Evolutionary conservation across 2,888 invertebrate species (phyloP).

Genomic region (Himalopsyche kuldschensis): DNA sequence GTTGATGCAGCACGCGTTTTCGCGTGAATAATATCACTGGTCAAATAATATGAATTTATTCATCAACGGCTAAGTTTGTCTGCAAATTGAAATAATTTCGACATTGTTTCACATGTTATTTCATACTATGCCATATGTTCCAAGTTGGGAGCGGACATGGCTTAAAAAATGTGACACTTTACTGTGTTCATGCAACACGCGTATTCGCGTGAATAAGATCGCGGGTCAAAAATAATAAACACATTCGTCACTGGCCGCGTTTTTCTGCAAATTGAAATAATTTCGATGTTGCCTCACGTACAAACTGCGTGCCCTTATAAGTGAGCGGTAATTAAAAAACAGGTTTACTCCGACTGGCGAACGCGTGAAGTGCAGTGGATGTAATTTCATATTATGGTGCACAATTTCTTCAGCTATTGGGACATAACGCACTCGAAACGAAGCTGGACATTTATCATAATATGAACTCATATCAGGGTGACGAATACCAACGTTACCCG

Average conservation of each 20-base stretch:
- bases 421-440: not conserved
- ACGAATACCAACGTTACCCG: not conserved
- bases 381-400: slow-evolving; percentile 23
- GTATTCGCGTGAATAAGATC: no score
- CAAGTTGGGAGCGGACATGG: no score
- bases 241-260: no score
- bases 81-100: not conserved
- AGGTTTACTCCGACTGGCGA: not conserved
- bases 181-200: no score
- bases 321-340: not conserved
- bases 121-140: no score
- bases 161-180: no score
- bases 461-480: not conserved
- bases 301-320: not conserved
- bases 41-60: no score
- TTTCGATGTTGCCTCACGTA: not conserved
- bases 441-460: not conserved
- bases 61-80: no score
- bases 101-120: not conserved
- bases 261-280: not conserved
- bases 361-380: slow-evolving; percentile 8
- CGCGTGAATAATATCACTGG: no score
- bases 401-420: not conserved
- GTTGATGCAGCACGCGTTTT: no score
- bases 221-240: no score